Base-by-base conservation (phyloP, 2,888 invertebrate species). In the Pseudococcus longispinus region DNA sequence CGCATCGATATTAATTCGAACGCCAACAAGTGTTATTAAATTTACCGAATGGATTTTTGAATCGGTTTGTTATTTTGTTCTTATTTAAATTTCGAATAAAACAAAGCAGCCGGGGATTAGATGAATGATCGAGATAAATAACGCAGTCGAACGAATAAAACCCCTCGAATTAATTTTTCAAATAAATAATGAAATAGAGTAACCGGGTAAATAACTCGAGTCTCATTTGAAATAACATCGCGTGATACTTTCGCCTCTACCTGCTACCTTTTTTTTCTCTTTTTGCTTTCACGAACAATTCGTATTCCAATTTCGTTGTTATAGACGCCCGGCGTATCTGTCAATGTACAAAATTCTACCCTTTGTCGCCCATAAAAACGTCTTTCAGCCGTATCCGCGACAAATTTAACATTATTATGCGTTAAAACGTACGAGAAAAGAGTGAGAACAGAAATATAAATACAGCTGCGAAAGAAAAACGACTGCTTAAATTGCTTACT, bases 401-500 rank as follows among this genome's bases (percentile, higher is more conserved):
- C 29, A 70, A 80, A 80, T 42, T 42, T 42, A 80, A 37, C 77
- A 42, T 42, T 42, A 20, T 80, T 42, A 42, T 20, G 20, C 20
- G 20, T 42, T 80, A 42, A 80, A 42, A 42, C 20, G 29, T 11
- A 80, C 77, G 77, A 80, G 26, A n/a, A 42, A 37, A 42, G 42
- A n/a, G 29, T 42, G 18, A 80, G 18, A 42, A 80, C 20, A 42
- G 9, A 42, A 80, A 80, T 37, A 37, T 60, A 70, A 70, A 70
- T 65, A 80, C 32, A 42, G 42, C 77, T 42, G 32, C 77, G 77
- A 42, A 80, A 42, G 42, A 80, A 42, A 80, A 80, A 80, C 70
- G 70, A 80, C 77, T 20, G 77, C 42, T 42, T 42, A 80, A 80
- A 80, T 80, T 80, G 42, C 77, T 42, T 29, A 42, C 77, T 80